phyloP scores from a whole-genome alignment of 2,113 vertebrate species.

The Misgurnus mizolepis region DNA sequence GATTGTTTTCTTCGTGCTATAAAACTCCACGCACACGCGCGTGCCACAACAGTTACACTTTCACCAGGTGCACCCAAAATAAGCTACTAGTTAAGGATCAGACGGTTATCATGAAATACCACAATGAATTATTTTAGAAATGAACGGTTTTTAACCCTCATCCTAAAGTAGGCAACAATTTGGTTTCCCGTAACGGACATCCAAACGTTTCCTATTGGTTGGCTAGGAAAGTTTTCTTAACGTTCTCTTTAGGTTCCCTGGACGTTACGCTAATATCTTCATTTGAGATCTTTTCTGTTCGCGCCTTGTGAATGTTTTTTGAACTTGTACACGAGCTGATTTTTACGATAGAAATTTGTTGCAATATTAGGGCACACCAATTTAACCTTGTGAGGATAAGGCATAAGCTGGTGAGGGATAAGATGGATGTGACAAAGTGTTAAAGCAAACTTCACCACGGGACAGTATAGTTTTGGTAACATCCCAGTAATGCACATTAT shows the following conservation, averaged over 20 bases:
- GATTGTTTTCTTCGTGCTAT: neutral
- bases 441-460: slow-evolving; percentile 41
- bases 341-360: neutral
- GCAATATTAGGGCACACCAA: slow-evolving; percentile 38
- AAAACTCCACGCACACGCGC: neutral
- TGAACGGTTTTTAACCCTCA: too few species aligned
- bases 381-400: slow-evolving; percentile 57
- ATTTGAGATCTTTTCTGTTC: too few species aligned
- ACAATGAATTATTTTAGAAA: too few species aligned
- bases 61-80: neutral
- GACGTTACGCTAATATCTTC: too few species aligned
- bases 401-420: slow-evolving; percentile 42
- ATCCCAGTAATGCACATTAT: slow-evolving; percentile 40
- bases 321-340: neutral
- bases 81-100: slow-evolving; percentile 1
- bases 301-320: too few species aligned
- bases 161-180: too few species aligned
- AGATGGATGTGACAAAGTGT: slow-evolving; percentile 51
- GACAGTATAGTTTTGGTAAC: slow-evolving; percentile 10
- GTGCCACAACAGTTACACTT: too few species aligned
- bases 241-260: too few species aligned
- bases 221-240: too few species aligned
- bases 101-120: neutral
- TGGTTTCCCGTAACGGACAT: too few species aligned
- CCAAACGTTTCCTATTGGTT: too few species aligned